A percentile compares a stretch with the other conserved stretches of the same genome.
phyloP scores from a whole-genome alignment of 2,888 invertebrate genomes.

The Pachliopta kotzebuea region DNA sequence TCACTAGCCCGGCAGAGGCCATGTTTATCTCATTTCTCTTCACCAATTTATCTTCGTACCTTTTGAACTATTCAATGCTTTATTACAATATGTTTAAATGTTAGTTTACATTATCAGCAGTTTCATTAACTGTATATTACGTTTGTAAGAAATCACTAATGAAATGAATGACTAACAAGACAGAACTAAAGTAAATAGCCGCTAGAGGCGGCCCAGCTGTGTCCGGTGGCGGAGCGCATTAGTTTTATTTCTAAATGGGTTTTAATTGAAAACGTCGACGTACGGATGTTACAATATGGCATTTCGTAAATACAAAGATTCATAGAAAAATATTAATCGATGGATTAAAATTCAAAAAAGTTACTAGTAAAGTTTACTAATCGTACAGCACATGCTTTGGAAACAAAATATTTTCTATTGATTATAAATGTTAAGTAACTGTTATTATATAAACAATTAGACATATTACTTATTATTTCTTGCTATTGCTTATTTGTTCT shows the following conservation, averaged over 20 bases:
- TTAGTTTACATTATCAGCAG: constrained; percentile 33
- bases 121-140: constrained; percentile 28
- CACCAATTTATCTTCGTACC: constrained; percentile 31
- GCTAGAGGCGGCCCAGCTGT: constrained; percentile 74
- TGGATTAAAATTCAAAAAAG: too few species aligned
- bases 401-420: too few species aligned
- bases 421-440: too few species aligned
- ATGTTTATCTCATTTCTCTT: constrained; percentile 72
- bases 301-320: constrained; percentile 35
- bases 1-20: constrained; percentile 70
- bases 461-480: too few species aligned
- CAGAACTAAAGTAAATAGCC: constrained; percentile 76
- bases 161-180: constrained; percentile 79
- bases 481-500: too few species aligned
- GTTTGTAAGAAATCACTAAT: constrained; percentile 66
- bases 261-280: constrained; percentile 71
- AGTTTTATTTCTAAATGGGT: constrained; percentile 76
- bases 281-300: constrained; percentile 53
- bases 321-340: too few species aligned
- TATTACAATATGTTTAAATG: constrained; percentile 20
- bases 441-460: too few species aligned
- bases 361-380: too few species aligned
- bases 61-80: constrained; percentile 4
- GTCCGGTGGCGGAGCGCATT: constrained; percentile 70
- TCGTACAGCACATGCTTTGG: too few species aligned